phyloP scores from a whole-genome alignment of 2,113 vertebrate genomes.

The Oreochromis niloticus region DNA sequence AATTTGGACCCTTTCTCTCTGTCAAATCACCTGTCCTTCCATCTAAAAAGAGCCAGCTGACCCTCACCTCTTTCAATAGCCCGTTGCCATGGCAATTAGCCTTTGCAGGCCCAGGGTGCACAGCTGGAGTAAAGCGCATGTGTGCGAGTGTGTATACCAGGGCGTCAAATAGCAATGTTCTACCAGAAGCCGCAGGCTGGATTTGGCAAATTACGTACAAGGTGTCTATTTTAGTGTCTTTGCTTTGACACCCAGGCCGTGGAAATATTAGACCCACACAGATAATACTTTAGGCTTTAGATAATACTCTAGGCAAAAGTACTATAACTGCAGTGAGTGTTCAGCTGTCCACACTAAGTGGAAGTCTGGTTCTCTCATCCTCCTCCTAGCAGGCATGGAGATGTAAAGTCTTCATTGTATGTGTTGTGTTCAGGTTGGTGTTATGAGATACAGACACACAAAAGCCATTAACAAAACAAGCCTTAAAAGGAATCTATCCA shows the following conservation, averaged over 20 bases:
- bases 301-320: background rate
- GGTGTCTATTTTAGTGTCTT: background rate
- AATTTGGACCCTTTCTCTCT: background rate
- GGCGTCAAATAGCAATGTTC: background rate
- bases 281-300: background rate
- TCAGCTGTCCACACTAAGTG: background rate
- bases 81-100: constrained; percentile 59
- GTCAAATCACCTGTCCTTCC: background rate
- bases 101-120: constrained; percentile 4
- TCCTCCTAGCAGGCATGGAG: background rate
- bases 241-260: background rate
- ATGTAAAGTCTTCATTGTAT: background rate
- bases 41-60: constrained; percentile 35
- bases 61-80: constrained; percentile 25
- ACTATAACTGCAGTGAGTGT: background rate
- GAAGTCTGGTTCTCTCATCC: background rate
- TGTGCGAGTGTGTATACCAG: background rate
- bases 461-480: constrained; percentile 1
- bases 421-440: background rate
- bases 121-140: background rate
- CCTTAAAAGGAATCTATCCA: background rate
- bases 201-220: background rate
- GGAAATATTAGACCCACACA: background rate
- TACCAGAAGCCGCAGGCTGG: background rate
- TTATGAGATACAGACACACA: background rate